These are phyloP conservation scores for Drosophila prosaltans DNA, from an alignment of 1,140 invertebrate genomes.

Conservation along the genomic window DNA sequence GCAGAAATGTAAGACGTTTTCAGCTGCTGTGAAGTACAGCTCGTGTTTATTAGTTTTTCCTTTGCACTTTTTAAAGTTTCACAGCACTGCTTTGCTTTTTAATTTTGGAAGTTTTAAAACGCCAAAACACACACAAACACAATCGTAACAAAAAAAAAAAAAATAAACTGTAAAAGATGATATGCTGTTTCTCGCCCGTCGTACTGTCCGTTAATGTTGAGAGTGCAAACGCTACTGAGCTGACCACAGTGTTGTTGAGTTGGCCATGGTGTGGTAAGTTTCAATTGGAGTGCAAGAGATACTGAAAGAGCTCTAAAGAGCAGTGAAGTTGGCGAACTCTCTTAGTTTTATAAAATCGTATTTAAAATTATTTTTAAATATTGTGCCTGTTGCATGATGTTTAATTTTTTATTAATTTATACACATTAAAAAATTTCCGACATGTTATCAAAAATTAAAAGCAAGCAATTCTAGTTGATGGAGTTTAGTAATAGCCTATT, in stretches of 20 bases:
- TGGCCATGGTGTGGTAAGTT: not conserved
- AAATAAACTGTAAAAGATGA: not conserved
- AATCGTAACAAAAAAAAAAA: constrained; percentile 7
- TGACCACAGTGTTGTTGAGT: constrained; percentile 2
- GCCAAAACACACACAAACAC: not conserved
- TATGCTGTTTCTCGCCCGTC: not conserved
- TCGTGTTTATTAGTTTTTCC: not conserved
- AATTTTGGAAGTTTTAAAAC: not conserved
- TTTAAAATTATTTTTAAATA: too few relatives aligned
- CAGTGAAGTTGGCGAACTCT: too few relatives aligned
- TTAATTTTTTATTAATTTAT: too few relatives aligned
- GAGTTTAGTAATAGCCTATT: too few relatives aligned
- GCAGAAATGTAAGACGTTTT: not conserved
- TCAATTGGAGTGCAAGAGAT: not conserved
- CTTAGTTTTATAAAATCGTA: too few relatives aligned
- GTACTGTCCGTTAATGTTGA: constrained; percentile 16
- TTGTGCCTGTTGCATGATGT: too few relatives aligned
- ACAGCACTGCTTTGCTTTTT: not conserved
- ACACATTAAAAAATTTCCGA: too few relatives aligned
- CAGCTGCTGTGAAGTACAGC: too few relatives aligned
- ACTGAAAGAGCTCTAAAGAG: too few relatives aligned
- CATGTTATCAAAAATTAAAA: too few relatives aligned
- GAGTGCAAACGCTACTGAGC: constrained; percentile 5
- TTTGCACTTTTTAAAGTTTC: not conserved
- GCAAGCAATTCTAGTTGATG: too few relatives aligned